A percentile compares a stretch with the other conserved stretches of the same genome.
phyloP scores from a whole-genome alignment of 53 echinoderm and acorn worm species.

The Paelopatides confundens region DNA sequence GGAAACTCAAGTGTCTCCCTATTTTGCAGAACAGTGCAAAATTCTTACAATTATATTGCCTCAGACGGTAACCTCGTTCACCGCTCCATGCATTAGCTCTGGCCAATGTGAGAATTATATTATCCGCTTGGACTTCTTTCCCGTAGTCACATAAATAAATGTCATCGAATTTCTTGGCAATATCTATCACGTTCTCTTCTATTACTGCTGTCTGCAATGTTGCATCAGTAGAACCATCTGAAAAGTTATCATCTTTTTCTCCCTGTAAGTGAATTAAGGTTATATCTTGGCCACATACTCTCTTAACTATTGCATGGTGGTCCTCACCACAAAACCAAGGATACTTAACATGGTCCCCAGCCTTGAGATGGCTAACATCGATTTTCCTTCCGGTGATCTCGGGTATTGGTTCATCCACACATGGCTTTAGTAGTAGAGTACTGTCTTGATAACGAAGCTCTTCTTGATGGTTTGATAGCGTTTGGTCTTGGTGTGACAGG shows the following conservation, averaged over 20 bases:
- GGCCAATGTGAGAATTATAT: background rate
- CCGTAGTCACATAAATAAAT: background rate
- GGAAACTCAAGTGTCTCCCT: background rate
- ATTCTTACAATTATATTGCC: background rate
- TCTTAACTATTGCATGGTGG: slow-evolving; percentile 20
- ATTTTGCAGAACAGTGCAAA: background rate
- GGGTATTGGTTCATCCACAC: background rate
- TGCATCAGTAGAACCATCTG: background rate
- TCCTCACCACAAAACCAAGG: background rate
- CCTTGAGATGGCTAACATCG: background rate
- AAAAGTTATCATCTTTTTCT: background rate
- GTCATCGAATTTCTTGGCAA: background rate
- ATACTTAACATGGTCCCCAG: background rate
- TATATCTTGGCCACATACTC: background rate
- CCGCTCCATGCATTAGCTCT: slow-evolving; percentile 15
- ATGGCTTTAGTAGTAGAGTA: too few species aligned
- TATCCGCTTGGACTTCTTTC: background rate
- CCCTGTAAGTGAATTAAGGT: background rate
- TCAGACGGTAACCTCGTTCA: background rate
- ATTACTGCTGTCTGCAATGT: background rate
- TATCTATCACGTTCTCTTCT: background rate
- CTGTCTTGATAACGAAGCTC: background rate
- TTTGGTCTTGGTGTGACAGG: too few species aligned
- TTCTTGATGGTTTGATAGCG: background rate
- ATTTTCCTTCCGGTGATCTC: background rate